These are phyloP conservation scores for Samia ricini DNA, from an alignment of 1,140 invertebrate genomes.

Conservation along the genomic window DNA sequence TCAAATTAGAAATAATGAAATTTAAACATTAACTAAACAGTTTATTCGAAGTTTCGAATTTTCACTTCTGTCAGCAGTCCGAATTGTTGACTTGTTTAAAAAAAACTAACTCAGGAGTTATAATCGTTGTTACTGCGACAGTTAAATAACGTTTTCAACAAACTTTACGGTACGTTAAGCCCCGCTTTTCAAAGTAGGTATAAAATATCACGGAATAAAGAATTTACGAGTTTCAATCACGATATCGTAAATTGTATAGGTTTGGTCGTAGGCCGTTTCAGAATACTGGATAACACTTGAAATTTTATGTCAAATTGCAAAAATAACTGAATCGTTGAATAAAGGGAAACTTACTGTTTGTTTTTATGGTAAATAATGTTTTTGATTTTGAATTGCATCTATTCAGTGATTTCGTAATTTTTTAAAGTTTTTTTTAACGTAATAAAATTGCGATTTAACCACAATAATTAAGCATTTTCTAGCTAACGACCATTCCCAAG, in stretches of 20 bases:
- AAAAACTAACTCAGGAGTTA: no score
- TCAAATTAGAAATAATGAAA: no score
- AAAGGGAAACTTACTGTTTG: background rate
- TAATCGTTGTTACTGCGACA: background rate
- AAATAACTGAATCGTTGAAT: background rate
- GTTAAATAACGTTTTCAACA: background rate
- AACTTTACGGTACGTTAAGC: background rate
- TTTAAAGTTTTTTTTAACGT: no score
- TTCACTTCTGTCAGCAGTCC: no score
- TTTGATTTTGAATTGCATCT: background rate
- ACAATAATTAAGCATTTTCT: no score
- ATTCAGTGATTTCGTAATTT: no score
- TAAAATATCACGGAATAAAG: constrained; percentile 18
- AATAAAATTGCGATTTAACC: no score
- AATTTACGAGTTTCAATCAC: constrained; percentile 20
- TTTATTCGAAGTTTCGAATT: no score
- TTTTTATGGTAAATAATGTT: background rate
- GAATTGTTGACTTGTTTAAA: no score
- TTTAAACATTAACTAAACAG: no score
- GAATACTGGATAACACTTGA: background rate
- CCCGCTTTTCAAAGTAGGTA: background rate
- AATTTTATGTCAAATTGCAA: background rate
- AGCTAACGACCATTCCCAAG: no score
- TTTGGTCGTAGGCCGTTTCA: background rate
- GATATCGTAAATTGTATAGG: constrained; percentile 1